A percentile compares a stretch with the other conserved stretches of the same genome.
Conservation (phyloP, 2,888 invertebrate genomes). For the Ferdinandea cuprea region DNA sequence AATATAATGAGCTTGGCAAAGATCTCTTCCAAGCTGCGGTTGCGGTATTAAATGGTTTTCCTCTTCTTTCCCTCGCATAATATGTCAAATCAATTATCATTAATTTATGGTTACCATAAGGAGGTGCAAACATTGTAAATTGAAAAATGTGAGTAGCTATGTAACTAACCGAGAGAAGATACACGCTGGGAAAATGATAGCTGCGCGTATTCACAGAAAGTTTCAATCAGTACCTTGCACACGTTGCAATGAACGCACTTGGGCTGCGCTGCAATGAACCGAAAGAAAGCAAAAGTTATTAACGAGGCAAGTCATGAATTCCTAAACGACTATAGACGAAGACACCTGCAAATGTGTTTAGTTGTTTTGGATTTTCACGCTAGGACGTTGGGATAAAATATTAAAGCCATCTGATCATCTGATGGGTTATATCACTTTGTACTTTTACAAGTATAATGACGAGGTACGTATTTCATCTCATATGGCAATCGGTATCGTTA, state of each 20-base stretch:
- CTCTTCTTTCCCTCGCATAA: no score
- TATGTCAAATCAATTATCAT: no score
- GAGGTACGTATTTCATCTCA: neutral
- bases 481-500: no score
- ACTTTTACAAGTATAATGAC: neutral
- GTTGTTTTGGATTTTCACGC: neutral
- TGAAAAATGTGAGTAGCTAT: neutral
- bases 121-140: no score
- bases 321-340: constrained; percentile 8
- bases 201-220: neutral
- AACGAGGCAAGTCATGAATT: constrained; percentile 15
- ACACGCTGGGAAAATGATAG: constrained; percentile 3
- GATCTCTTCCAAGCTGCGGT: no score
- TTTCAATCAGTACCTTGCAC: constrained; percentile 13
- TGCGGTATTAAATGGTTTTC: no score
- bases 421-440: neutral
- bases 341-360: constrained; percentile 19
- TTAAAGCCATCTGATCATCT: neutral
- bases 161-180: neutral
- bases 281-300: constrained; percentile 38
- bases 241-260: constrained; percentile 19
- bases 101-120: no score
- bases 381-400: constrained; percentile 9
- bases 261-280: constrained; percentile 15
- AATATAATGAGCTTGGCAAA: no score